Percentiles rank a stretch among this genome's conserved stretches.
phyloP scores from a whole-genome alignment of 2,888 invertebrate genomes.

The Euproctis similis region DNA sequence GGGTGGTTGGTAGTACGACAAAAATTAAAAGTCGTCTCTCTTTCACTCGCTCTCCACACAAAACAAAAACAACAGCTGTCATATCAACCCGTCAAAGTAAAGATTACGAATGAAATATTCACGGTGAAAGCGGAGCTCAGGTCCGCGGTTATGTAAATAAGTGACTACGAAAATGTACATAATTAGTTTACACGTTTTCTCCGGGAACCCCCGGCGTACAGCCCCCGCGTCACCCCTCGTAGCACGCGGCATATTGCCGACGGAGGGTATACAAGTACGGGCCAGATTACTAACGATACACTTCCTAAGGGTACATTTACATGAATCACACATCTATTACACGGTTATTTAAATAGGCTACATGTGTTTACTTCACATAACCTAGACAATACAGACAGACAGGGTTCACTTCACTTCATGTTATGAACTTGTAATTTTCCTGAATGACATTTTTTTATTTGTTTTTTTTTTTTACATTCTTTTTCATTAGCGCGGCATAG shows the following conservation, averaged over 20 bases:
- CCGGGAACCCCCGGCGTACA: too few relatives aligned
- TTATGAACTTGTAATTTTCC: conserved; percentile 40
- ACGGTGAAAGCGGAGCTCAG: conserved; percentile 72
- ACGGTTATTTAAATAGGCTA: conserved; percentile 53
- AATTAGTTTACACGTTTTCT: conserved; percentile 76
- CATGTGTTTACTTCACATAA: conserved; percentile 66
- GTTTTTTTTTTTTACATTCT: too few relatives aligned
- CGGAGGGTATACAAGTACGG: conserved; percentile 25
- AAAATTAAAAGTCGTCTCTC: conserved; percentile 74
- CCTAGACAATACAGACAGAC: conserved; percentile 50
- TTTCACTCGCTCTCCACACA: too few relatives aligned
- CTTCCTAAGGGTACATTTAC: conserved; percentile 70
- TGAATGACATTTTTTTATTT: conserved; percentile 21
- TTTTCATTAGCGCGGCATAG: conserved; percentile 11
- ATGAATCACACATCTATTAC: conserved; percentile 70
- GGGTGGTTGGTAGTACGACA: conserved; percentile 59
- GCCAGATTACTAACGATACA: conserved; percentile 61
- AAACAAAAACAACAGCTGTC: conserved; percentile 73
- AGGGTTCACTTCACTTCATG: conserved; percentile 52
- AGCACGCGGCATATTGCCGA: conserved; percentile 51
- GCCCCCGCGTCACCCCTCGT: conserved; percentile 41
- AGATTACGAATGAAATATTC: conserved; percentile 75
- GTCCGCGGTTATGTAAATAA: conserved; percentile 74
- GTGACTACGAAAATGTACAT: conserved; percentile 75
- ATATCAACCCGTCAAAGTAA: conserved; percentile 74